Evolutionary conservation across 2,888 invertebrate genomes (phyloP), one percentile per base, ranked within the genome.

Genomic region (Agrochola lota): DNA sequence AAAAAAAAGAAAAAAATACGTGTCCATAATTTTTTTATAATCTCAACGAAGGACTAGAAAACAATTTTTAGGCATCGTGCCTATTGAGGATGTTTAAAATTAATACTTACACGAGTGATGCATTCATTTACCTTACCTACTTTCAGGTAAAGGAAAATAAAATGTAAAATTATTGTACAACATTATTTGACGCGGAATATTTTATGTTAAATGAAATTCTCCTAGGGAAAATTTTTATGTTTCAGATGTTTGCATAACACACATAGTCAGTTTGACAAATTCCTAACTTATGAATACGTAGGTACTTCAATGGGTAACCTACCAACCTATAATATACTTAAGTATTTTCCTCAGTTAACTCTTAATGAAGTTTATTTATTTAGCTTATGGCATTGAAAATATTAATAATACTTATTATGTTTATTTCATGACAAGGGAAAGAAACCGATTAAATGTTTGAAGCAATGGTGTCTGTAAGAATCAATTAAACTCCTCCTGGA

Each of bases 331-430:
- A 46, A 15, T 49, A 49, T 55, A 26, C n/a, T 52, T n/a, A 15
- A 67, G 5, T 76, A 69, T 84, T 84, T 84, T 84, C 84, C 84
- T 78, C 8, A 64, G 59, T 40, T 84, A 72, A 81, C 77, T 75
- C 84, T 68, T 77, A 71, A 17, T 63, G 35, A 7, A 67, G 20
- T 62, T 15, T 59, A 26, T 59, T 26, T 12, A 55, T 8, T 57
- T 9, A 23, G 4, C 6, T 71, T 57, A 30, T 52, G 49, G 8
- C 55, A 49, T 40, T 66, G 55, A 63, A 79, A 67, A 66, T 73
- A 52, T 11, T 35, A 46, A 23, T n/a, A 15, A 23, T n/a, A 15
- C 15, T 5, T 46, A 52, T 20, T 60, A 46, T 35, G 17, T 52
- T 64, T 30, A 62, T 64, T 60, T 57, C 23, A 62, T 43, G 26